phyloP scores from a whole-genome alignment of 2,797 vertebrate species.

The Anguilla anguilla region DNA sequence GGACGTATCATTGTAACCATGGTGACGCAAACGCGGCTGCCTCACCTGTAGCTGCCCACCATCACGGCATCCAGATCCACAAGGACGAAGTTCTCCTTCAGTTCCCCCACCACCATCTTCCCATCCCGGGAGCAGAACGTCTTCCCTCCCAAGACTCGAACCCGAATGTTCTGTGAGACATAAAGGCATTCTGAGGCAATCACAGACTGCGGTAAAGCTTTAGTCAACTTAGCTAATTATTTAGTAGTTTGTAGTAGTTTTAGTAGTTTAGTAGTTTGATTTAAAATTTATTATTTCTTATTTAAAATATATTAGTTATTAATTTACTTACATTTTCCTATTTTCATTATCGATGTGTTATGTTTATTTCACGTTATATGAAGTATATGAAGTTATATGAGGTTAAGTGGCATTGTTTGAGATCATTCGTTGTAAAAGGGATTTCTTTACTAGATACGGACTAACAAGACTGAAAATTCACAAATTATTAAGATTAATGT shows the following conservation, averaged over 20 bases:
- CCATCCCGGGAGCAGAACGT: conserved; percentile 74
- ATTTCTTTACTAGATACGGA: not conserved
- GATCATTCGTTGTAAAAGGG: not conserved
- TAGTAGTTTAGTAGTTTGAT: not conserved
- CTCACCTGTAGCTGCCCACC: conserved; percentile 86
- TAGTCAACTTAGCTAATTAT: not conserved
- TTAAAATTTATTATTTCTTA: not conserved
- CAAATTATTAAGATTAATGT: not conserved
- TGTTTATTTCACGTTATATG: no score
- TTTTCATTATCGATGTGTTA: no score
- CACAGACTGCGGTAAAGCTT: not conserved
- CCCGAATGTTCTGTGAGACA: conserved; percentile 74
- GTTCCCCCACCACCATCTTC: conserved; percentile 75
- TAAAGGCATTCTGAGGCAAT: not conserved
- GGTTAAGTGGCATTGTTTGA: not conserved
- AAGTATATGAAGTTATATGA: not conserved
- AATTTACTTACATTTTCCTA: no score
- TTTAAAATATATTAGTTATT: no score
- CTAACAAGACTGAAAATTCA: not conserved
- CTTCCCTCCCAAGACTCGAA: conserved; percentile 78
- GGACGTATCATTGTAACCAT: not conserved
- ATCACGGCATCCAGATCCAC: conserved; percentile 81
- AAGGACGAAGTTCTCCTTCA: conserved; percentile 84
- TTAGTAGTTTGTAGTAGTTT: not conserved
- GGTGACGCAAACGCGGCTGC: not conserved